Evolutionary conservation across 2,113 vertebrate genomes (phyloP).

Genomic region (Amblyopsis rosae): DNA sequence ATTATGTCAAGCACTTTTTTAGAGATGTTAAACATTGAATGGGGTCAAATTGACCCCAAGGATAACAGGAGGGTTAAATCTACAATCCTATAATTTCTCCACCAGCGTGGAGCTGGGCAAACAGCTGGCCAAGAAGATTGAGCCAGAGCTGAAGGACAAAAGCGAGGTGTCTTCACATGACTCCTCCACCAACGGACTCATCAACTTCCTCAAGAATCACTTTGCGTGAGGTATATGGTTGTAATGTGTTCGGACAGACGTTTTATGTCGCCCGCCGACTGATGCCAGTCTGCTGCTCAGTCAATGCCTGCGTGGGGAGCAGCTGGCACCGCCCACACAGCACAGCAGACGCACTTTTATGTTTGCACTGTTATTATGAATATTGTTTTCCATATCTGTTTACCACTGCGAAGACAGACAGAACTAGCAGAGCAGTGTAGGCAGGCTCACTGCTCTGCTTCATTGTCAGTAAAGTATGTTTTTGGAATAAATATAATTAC

Average conservation of each 20-base stretch:
- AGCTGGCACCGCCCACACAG: conserved; percentile 59
- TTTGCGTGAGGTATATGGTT: conserved; percentile 66
- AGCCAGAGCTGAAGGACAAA: conserved; percentile 87
- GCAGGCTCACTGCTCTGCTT: background rate
- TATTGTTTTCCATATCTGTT: conserved; percentile 17
- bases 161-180: conserved; percentile 89
- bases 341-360: conserved; percentile 66
- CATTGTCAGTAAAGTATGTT: background rate
- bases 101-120: conserved; percentile 94
- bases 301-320: background rate
- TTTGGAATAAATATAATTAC: conserved; percentile 48
- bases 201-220: conserved; percentile 94
- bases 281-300: background rate
- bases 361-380: conserved; percentile 57
- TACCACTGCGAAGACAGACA: background rate
- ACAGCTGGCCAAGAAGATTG: conserved; percentile 95
- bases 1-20: no score
- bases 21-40: no score
- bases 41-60: no score
- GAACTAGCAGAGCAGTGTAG: background rate
- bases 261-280: conserved; percentile 13
- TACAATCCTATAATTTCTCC: background rate
- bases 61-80: no score
- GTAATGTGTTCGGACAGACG: background rate
- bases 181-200: conserved; percentile 94